These are phyloP conservation scores for Chymomyza costata DNA, from an alignment of 1,140 invertebrate genomes.

Conservation along the genomic window DNA sequence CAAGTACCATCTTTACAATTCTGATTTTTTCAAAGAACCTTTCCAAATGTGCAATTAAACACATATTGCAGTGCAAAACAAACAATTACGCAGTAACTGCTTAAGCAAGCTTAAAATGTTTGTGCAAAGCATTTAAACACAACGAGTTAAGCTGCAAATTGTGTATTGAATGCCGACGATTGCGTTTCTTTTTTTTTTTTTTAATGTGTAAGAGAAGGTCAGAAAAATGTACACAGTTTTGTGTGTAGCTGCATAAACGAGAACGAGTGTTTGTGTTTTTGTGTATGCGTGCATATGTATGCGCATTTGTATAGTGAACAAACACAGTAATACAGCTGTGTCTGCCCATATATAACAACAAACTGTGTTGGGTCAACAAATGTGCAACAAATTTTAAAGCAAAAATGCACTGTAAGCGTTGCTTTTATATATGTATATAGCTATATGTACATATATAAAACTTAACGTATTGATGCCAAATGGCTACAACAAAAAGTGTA, in stretches of 20 bases:
- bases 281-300: constrained; percentile 21
- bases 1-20: no score
- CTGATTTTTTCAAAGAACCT: no score
- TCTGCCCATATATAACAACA: constrained; percentile 28
- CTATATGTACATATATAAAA: constrained; percentile 20
- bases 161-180: no score
- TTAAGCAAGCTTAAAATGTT: no score
- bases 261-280: constrained; percentile 22
- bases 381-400: constrained; percentile 36
- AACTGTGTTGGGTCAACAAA: constrained; percentile 31
- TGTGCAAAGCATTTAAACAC: no score
- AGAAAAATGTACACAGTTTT: constrained; percentile 52
- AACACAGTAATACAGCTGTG: no score
- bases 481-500: constrained; percentile 40
- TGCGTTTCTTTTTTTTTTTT: constrained; percentile 29
- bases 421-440: constrained; percentile 8
- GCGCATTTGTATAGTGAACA: constrained; percentile 10
- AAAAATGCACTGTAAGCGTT: constrained; percentile 39
- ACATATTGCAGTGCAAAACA: no score
- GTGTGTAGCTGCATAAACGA: no score
- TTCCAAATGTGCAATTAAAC: no score
- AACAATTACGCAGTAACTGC: no score
- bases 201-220: constrained; percentile 51
- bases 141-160: no score
- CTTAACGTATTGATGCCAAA: constrained; percentile 39